phyloP scores from a whole-genome alignment of 2,113 vertebrate genomes.

The Crocuta crocuta region DNA sequence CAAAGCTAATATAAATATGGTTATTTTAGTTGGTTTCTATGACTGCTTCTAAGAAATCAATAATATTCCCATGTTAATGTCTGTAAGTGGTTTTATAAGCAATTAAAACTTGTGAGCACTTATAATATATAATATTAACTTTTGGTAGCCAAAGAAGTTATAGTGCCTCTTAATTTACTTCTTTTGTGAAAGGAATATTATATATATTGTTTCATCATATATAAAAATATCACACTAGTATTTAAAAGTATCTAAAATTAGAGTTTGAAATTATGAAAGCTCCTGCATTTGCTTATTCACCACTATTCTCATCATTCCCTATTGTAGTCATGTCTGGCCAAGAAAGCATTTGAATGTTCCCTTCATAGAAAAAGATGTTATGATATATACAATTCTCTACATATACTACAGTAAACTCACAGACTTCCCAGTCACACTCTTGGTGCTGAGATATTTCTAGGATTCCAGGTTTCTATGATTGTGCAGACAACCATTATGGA shows the following conservation, averaged over 20 bases:
- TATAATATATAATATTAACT: neutral
- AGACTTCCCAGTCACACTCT: neutral
- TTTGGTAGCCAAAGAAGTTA: neutral
- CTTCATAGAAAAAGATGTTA: neutral
- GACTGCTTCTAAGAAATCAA: constrained; percentile 15
- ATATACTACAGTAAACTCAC: neutral
- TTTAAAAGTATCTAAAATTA: constrained; percentile 38
- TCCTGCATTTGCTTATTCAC: neutral
- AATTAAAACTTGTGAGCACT: constrained; percentile 39
- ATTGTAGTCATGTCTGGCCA: too few species aligned
- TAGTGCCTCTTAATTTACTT: neutral
- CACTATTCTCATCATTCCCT: neutral
- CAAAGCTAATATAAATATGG: constrained; percentile 44
- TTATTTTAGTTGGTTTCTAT: constrained; percentile 39
- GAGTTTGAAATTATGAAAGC: neutral
- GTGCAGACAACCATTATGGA: neutral
- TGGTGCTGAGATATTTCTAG: neutral
- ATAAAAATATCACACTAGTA: neutral
- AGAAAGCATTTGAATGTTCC: neutral
- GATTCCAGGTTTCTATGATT: neutral
- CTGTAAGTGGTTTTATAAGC: neutral
- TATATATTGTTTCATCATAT: neutral
- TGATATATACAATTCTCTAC: neutral
- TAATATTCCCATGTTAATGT: constrained; percentile 1
- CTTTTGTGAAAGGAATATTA: neutral